Evolutionary conservation across 2,113 vertebrate species (phyloP).

Genomic region (Thermophis baileyi): DNA sequence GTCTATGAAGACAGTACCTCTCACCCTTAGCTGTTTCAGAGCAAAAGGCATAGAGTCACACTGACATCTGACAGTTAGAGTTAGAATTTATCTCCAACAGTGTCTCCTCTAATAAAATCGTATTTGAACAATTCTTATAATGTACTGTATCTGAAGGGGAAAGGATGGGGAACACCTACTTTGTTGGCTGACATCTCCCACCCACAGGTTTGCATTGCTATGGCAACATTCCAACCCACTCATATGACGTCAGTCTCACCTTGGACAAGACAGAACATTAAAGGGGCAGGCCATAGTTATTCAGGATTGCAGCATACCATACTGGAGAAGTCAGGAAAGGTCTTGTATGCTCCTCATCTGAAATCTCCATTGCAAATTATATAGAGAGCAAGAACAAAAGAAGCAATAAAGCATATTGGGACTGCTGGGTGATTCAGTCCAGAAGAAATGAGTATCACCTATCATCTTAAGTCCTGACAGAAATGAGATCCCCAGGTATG

Average conservation of each 20-base stretch:
- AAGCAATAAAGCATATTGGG: neutral
- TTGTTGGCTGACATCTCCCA: neutral
- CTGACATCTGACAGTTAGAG: neutral
- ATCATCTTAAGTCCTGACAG: neutral
- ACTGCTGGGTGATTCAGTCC: neutral
- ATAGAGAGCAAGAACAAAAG: neutral
- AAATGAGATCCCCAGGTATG: neutral
- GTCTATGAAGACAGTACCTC: neutral
- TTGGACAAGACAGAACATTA: neutral
- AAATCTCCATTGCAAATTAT: neutral
- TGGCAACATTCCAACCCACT: constrained; percentile 13
- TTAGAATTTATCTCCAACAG: neutral
- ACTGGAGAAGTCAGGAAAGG: neutral
- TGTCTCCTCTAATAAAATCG: neutral
- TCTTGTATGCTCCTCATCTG: neutral
- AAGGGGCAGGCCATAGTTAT: neutral
- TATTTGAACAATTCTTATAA: neutral
- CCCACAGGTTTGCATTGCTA: constrained; percentile 6
- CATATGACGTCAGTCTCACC: constrained; percentile 3
- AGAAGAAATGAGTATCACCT: neutral
- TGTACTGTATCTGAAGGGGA: neutral
- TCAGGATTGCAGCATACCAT: neutral
- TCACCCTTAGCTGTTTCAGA: neutral
- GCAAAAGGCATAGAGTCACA: neutral
- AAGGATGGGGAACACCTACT: constrained; percentile 5